Conservation (phyloP, 2,113 vertebrate genomes). For the Anarhynchus alexandrinus region DNA sequence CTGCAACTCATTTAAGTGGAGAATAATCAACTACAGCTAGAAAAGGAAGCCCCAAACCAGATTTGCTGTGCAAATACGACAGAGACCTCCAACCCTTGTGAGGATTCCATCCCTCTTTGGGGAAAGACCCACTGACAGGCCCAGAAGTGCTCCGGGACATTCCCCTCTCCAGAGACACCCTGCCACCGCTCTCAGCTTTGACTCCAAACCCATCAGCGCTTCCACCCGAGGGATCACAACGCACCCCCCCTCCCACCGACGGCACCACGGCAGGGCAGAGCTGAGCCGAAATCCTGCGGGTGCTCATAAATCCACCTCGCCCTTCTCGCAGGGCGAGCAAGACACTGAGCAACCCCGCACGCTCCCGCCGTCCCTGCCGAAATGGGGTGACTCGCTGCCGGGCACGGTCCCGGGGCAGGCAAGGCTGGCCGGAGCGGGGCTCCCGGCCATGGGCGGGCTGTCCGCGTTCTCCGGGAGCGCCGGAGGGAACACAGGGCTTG, state of each 20-base stretch:
- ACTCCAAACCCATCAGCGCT: not conserved
- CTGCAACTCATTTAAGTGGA: not conserved
- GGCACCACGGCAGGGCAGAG: not conserved
- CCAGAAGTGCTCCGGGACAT: not conserved
- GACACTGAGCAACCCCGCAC: not conserved
- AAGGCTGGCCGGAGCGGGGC: not conserved
- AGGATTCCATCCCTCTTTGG: not conserved
- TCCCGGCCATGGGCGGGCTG: not conserved
- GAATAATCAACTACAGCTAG: not conserved
- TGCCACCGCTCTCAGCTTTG: not conserved
- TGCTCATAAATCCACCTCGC: not conserved
- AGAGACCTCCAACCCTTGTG: not conserved
- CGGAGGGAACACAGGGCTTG: not conserved
- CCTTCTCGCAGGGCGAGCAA: not conserved
- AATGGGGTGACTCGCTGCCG: not conserved
- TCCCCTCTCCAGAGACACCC: not conserved
- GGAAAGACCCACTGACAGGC: not conserved
- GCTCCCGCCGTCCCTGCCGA: not conserved
- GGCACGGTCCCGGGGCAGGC: too few species aligned
- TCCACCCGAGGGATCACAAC: not conserved
- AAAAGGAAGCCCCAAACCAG: not conserved
- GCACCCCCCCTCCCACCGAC: rapidly evolving
- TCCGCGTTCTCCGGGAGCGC: not conserved
- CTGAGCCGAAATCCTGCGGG: not conserved
- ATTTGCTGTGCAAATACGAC: not conserved